Evolutionary conservation across 2,113 vertebrate species (phyloP), one percentile per base, ranked within the genome.

Genomic region (Engraulis encrasicolus): DNA sequence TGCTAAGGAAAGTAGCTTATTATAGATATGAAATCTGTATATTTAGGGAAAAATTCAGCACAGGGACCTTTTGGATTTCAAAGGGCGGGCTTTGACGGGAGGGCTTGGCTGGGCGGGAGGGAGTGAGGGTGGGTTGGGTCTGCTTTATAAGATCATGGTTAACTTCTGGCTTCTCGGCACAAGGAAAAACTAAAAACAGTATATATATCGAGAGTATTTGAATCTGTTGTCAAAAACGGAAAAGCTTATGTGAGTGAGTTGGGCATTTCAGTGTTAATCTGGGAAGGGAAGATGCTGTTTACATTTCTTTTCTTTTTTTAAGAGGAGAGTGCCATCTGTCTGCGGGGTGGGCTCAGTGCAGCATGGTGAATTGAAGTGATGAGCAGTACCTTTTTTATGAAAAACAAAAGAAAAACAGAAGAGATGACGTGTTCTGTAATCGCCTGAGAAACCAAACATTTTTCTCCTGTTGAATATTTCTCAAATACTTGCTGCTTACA

Each of bases 21-120:
- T 95, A 95, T 95, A 94, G 94, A 95, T 94, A 94, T 93, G 91
- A 95, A 93, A 94, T 93, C 92, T 96, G 95, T 95, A 96, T 95
- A 94, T 94, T 95, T 91, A 74, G 93, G 93, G 91, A 95, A 90
- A 93, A 91, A 45, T 45, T 94, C 93, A 94, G 94, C 94, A 95
- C 94, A 94, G 93, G 92, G 94, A 90, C 91, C 93, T 95, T 94
- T 87, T 93, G 90, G 86, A 91, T 88, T 82, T 79, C n/a, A 90
- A 48, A 74, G 45, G 54, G 88, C 82, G 86, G 88, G 89, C 86
- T 87, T 85, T 81, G 77, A 78, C 49, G 80, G 61, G 83, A 81
- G 86, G 79, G 54, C 49, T 80, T 50, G 48, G 77, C n/a, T n/a
- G n/a, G n/a, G n/a, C n/a, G n/a, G n/a, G n/a, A n/a, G n/a, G n/a